phyloP scores from a whole-genome alignment of 2,888 invertebrate species.

The Pachymerium ferrugineum region DNA sequence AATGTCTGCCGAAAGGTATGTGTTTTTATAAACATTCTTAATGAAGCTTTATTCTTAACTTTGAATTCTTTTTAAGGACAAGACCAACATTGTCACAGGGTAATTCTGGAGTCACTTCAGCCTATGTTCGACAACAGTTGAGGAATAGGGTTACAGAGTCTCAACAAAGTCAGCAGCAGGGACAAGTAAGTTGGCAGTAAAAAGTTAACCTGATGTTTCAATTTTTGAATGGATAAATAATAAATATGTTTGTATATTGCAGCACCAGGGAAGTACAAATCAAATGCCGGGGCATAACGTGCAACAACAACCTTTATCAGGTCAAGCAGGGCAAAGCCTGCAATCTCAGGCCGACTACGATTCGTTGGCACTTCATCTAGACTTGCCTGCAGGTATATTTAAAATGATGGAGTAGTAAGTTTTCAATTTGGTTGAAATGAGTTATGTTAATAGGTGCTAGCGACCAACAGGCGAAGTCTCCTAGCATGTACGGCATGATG shows the following conservation, averaged over 20 bases:
- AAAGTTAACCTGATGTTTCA: background rate
- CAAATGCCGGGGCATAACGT: conserved; percentile 18
- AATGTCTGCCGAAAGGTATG: background rate
- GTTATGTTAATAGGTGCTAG: background rate
- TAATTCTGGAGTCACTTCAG: conserved; percentile 53
- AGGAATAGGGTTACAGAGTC: conserved; percentile 81
- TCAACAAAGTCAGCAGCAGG: conserved; percentile 43
- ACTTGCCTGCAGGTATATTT: conserved; percentile 30
- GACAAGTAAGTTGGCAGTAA: conserved; percentile 27
- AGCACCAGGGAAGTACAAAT: background rate
- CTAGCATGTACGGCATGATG: conserved; percentile 35
- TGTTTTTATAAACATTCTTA: background rate
- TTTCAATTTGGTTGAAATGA: background rate
- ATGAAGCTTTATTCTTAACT: background rate
- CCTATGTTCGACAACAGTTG: conserved; percentile 86
- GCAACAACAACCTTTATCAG: conserved; percentile 14
- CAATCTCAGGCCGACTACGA: conserved; percentile 30
- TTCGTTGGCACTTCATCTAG: conserved; percentile 32
- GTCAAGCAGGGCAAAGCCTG: conserved; percentile 28
- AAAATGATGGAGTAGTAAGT: background rate
- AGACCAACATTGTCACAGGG: conserved; percentile 15
- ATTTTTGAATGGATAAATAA: background rate
- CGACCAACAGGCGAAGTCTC: conserved; percentile 37
- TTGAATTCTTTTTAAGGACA: background rate
- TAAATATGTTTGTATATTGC: background rate